These are phyloP conservation scores for Mallateleia sp. DNA, from an alignment of 2,888 invertebrate genomes.

Conservation along the genomic window DNA sequence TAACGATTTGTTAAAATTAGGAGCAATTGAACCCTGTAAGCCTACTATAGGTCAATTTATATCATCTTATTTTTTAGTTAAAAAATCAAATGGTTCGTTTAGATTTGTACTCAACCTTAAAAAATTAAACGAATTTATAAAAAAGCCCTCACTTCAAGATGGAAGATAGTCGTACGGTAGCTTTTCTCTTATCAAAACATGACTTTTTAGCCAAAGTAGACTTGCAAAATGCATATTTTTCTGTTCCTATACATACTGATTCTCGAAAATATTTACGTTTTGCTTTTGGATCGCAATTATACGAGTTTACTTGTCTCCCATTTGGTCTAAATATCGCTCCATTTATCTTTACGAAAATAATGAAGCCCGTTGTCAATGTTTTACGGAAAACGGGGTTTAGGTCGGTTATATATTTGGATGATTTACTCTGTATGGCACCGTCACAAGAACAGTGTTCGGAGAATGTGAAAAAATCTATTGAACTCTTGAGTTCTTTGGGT, in stretches of 20 bases:
- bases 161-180: conserved; percentile 51
- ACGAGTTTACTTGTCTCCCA: conserved; percentile 56
- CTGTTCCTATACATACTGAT: conserved; percentile 24
- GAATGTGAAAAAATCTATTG: not conserved
- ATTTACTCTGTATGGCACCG: conserved; percentile 22
- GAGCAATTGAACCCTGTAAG: conserved; percentile 13
- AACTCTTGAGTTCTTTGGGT: conserved; percentile 9
- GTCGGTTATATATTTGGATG: conserved; percentile 42
- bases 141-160: conserved; percentile 62
- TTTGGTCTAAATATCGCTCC: conserved; percentile 54
- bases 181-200: conserved; percentile 12
- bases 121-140: conserved; percentile 35
- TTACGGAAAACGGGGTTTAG: conserved; percentile 37
- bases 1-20: conserved; percentile 24
- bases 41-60: conserved; percentile 11
- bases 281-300: conserved; percentile 28
- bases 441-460: not conserved
- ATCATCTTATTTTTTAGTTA: conserved; percentile 35
- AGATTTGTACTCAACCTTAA: conserved; percentile 58
- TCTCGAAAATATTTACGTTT: conserved; percentile 57
- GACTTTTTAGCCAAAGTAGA: conserved; percentile 49
- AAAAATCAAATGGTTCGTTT: conserved; percentile 19
- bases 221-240: conserved; percentile 53
- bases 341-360: conserved; percentile 46
- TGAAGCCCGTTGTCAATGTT: conserved; percentile 39